A percentile compares a stretch with the other conserved stretches of the same genome.
These are phyloP conservation scores for Brachyhypopomus gauderio DNA, from an alignment of 2,113 vertebrate species.

Conservation along the genomic window DNA sequence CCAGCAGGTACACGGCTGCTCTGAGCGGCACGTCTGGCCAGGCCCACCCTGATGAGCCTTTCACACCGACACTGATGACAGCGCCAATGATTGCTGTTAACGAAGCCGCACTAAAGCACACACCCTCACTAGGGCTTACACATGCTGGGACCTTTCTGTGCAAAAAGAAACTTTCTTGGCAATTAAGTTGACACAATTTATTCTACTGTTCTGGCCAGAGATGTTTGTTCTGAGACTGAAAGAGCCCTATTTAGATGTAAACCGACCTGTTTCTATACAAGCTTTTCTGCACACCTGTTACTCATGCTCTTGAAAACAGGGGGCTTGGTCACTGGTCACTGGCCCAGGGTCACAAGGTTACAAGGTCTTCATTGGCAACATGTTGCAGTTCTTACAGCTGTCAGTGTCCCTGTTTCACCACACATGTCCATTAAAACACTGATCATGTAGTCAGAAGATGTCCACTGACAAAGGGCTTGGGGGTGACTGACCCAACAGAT, in stretches of 20 bases:
- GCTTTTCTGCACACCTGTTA: background rate
- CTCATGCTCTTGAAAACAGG: no score
- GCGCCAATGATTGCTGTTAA: slow-evolving; percentile 31
- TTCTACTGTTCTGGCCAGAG: background rate
- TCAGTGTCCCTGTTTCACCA: no score
- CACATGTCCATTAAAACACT: no score
- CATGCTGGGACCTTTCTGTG: background rate
- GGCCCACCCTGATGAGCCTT: slow-evolving; percentile 36
- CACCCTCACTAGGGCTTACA: slow-evolving; percentile 16
- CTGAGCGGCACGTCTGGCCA: slow-evolving; percentile 20
- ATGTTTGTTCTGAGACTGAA: background rate
- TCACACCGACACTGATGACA: slow-evolving; percentile 24
- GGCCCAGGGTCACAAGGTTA: no score
- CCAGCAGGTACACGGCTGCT: slow-evolving; percentile 40
- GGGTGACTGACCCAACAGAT: no score
- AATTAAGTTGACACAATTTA: background rate
- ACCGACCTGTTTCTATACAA: background rate
- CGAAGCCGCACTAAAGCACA: slow-evolving; percentile 13
- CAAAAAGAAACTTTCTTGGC: background rate
- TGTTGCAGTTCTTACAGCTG: no score
- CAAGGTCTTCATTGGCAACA: no score
- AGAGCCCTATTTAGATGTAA: no score
- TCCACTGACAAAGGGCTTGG: no score
- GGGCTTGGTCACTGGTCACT: no score
- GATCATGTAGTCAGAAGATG: no score